Percentiles rank a stretch among this genome's conserved stretches.
Evolutionary conservation across 1,140 invertebrate species (phyloP).

Genomic region (Thalassaphorura encarpata): DNA sequence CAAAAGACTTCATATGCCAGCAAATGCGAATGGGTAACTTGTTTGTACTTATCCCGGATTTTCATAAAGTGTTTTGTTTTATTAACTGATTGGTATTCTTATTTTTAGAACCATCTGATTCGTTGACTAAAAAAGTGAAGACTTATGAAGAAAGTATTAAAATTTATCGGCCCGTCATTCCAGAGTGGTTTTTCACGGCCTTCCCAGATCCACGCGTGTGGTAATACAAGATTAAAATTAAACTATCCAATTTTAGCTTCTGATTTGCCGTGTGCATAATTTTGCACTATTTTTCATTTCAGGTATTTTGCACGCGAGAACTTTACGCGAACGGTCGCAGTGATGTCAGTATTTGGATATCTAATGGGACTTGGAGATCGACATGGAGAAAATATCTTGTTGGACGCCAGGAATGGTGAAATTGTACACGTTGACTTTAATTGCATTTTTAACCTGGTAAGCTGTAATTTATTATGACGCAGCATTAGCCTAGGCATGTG

Average conservation of each 20-base stretch:
- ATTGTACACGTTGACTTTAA: conserved; percentile 97
- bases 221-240: conserved; percentile 40
- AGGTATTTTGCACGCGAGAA: conserved; percentile 72
- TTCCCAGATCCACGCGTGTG: conserved; percentile 85
- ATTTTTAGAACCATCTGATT: conserved; percentile 44
- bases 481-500: not conserved
- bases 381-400: conserved; percentile 93
- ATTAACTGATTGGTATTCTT: not conserved
- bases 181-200: conserved; percentile 77
- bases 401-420: conserved; percentile 84
- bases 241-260: too few species aligned
- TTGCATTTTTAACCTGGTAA: conserved; percentile 84
- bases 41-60: too few species aligned
- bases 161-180: conserved; percentile 71
- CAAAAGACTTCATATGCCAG: too few species aligned
- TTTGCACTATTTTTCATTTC: conserved; percentile 16
- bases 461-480: not conserved
- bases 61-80: too few species aligned
- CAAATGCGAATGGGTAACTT: too few species aligned
- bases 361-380: conserved; percentile 94
- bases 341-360: conserved; percentile 98
- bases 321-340: conserved; percentile 83
- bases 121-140: conserved; percentile 57
- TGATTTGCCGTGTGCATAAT: too few species aligned
- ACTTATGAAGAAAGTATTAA: conserved; percentile 62